These are phyloP conservation scores for Melolontha melolontha DNA, from an alignment of 2,888 invertebrate species.

Conservation along the genomic window DNA sequence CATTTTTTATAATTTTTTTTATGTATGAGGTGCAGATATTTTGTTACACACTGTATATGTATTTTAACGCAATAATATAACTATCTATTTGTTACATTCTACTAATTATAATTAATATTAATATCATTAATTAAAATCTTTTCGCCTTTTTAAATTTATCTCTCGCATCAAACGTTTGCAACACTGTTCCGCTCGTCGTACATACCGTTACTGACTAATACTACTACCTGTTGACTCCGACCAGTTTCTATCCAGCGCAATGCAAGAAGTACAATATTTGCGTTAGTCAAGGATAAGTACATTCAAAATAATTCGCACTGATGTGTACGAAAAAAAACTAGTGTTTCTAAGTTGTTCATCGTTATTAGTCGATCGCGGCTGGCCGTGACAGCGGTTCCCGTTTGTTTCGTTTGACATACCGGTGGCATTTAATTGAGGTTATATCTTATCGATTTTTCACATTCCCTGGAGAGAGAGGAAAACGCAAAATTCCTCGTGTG, in stretches of 20 bases:
- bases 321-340: not conserved
- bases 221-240: conserved; percentile 42
- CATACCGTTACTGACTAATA: conserved; percentile 24
- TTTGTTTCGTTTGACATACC: not conserved
- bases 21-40: too few species aligned
- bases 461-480: too few species aligned
- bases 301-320: conserved; percentile 2
- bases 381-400: not conserved
- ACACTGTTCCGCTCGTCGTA: conserved; percentile 2
- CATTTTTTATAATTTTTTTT: too few species aligned
- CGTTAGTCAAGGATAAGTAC: not conserved
- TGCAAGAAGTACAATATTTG: not conserved
- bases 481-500: too few species aligned
- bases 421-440: conserved; percentile 3
- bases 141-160: too few species aligned
- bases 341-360: not conserved
- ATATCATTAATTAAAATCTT: too few species aligned
- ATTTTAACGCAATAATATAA: too few species aligned
- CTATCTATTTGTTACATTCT: too few species aligned
- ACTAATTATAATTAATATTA: too few species aligned
- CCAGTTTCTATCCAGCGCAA: not conserved
- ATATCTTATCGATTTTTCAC: conserved; percentile 32
- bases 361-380: conserved; percentile 12
- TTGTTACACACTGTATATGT: too few species aligned
- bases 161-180: too few species aligned